Evolutionary conservation across 1,140 invertebrate genomes (phyloP), one percentile per base, ranked within the genome.

Genomic region (Sweltsa coloradensis): DNA sequence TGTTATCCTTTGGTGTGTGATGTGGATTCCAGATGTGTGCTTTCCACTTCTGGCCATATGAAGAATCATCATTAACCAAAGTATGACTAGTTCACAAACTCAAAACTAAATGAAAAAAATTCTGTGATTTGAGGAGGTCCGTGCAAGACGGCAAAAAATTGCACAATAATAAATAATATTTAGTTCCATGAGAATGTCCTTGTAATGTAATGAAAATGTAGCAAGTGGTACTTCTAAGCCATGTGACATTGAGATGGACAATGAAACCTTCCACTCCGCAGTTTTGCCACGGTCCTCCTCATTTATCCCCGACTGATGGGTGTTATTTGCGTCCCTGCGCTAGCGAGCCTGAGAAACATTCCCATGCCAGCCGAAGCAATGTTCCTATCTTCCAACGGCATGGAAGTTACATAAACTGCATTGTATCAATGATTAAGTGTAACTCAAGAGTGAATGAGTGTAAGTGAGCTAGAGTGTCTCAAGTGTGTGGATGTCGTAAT

Each of bases 321-420:
- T 50, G 48, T 44, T 50, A 44, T 45, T 49, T 50, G 48, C 48
- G 48, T 50, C 48, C 48, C 48, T 50, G 27, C 29, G 31, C n/a
- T n/a, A n/a, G n/a, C 45, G 48, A 34, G 41, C 29, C 41, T 50
- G 48, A 19, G 46, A 48, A 36, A 23, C 27, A n/a, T 41, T 41
- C 31, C 24, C 48, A 50, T 50, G 48, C 41, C 34, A 43, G 48
- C 41, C 41, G 48, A 50, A 50, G 47, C 34, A n/a, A 23, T 36
- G 46, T 25, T 39, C 23, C 18, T 24, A 24, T n/a, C 47, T 50
- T 50, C 48, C 41, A 50, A 43, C 42, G 48, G 48, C 48, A 50
- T 50, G 48, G 41, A 45, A 31, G 41, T n/a, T 25, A 44, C 27
- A 23, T 43, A 31, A 44, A 34, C 29, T 50, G 48, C 48, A 46